phyloP scores from a whole-genome alignment of 2,113 vertebrate genomes.

The Pollachius pollachius region DNA sequence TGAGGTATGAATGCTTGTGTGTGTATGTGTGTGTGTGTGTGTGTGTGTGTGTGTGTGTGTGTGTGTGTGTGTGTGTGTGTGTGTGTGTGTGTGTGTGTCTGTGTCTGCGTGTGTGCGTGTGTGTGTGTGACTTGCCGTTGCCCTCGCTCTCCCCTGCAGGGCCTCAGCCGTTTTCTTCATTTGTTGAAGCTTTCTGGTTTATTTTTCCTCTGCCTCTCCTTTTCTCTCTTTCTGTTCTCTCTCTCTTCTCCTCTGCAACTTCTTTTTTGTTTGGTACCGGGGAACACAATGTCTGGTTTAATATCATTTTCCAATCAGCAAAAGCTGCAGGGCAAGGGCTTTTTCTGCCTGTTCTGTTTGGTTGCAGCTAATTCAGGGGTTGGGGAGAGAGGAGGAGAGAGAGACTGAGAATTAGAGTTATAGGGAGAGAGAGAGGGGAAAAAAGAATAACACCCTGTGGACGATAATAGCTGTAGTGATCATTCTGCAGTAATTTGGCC shows the following conservation, averaged over 20 bases:
- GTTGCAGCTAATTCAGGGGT: slow-evolving; percentile 62
- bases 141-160: slow-evolving; percentile 42
- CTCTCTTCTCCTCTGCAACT: background rate
- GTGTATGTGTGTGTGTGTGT: slow-evolving; percentile 16
- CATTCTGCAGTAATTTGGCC: slow-evolving; percentile 62
- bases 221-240: background rate
- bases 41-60: slow-evolving; percentile 29
- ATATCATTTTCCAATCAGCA: slow-evolving; percentile 74
- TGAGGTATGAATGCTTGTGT: slow-evolving; percentile 19
- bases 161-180: slow-evolving; percentile 60
- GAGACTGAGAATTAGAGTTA: no score
- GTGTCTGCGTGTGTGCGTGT: slow-evolving; percentile 26
- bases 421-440: slow-evolving; percentile 30
- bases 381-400: slow-evolving; percentile 19
- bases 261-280: slow-evolving; percentile 33
- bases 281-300: slow-evolving; percentile 67
- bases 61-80: slow-evolving; percentile 1
- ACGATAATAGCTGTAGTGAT: slow-evolving; percentile 63
- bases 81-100: slow-evolving; percentile 22
- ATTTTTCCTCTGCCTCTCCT: slow-evolving; percentile 12
- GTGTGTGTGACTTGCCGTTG: slow-evolving; percentile 33
- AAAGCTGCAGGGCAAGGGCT: slow-evolving; percentile 58
- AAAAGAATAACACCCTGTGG: slow-evolving; percentile 53
- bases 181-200: slow-evolving; percentile 58
- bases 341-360: slow-evolving; percentile 53